phyloP scores from a whole-genome alignment of 2,797 vertebrate species.

The Megaceryle alcyon region DNA sequence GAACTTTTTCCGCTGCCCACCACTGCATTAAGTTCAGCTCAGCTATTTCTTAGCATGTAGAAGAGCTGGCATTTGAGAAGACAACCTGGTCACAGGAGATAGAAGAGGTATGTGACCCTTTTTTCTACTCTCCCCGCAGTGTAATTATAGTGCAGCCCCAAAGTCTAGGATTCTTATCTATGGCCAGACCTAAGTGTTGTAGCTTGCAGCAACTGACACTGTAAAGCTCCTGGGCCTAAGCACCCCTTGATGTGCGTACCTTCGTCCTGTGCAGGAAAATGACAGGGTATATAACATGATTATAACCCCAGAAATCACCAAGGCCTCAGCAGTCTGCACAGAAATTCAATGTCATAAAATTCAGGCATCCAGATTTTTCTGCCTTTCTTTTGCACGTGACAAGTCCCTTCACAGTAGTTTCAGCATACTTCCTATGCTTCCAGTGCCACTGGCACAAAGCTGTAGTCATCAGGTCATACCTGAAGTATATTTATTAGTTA shows the following conservation, averaged over 20 bases:
- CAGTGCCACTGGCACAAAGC: not conserved
- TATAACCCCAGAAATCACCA: not conserved
- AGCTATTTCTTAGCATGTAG: not conserved
- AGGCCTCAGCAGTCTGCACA: not conserved
- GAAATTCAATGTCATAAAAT: constrained; percentile 26
- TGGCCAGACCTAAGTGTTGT: not conserved
- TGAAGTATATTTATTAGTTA: not conserved
- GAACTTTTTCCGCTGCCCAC: not conserved
- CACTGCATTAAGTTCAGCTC: not conserved
- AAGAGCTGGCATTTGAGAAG: not conserved
- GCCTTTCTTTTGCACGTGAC: not conserved
- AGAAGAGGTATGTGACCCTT: not conserved
- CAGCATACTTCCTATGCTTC: not conserved
- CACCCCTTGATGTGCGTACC: not conserved
- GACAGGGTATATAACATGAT: not conserved
- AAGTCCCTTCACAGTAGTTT: not conserved
- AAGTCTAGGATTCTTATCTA: not conserved
- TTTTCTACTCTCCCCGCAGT: not conserved
- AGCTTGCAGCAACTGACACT: not conserved
- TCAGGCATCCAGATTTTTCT: not conserved
- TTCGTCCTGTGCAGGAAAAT: not conserved
- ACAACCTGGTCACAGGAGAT: not conserved
- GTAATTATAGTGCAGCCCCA: not conserved
- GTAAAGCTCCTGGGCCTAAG: not conserved
- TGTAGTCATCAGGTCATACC: not conserved